Base-by-base conservation (phyloP, 1,140 invertebrate genomes). In the Nixonia krombeini region DNA sequence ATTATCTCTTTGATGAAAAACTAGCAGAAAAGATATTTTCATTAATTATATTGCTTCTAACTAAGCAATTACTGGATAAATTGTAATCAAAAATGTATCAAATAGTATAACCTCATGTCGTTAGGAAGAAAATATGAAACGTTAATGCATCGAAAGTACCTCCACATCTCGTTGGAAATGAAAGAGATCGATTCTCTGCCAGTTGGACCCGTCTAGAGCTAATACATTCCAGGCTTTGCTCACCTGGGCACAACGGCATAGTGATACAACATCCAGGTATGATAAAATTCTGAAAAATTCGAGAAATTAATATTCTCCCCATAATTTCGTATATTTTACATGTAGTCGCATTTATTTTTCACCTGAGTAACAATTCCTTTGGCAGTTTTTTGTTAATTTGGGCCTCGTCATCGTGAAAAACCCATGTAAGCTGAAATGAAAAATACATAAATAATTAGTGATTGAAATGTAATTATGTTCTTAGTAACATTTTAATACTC, bases 161-260 rank as follows among this genome's bases (percentile, higher is more conserved):
- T 99, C 95, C 44, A 99, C 95, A 87, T 99, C 97, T 77, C 91
- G 92, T 85, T 99, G 98, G 86, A 99, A 99, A 85, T 97, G 91
- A 88, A 99, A 99, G 28, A 99, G 87, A 87, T 99, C 96, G 79
- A 99, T 98, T 83, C 94, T 90, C 85, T 99, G 97, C 98, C 98
- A 99, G 85, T 99, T 99, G 75, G 96, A 98, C 47, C 98, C 98
- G 87, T 99, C 98, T 56, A 99, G 87, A 33, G 98, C 98, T 67
- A 99, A 86, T 37, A 97, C 89, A 86, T 99, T 99, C 98, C 98
- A 99, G 82, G 93, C 89, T 88, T 95, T 96, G 69, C 95, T 99
- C 72, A 92, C 91, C 90, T 99, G 97, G 67, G 97, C 97, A 90
- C 97, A 99, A 72, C 97, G 89, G 85, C 98, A 99, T 70, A 99